Evolutionary conservation across 2,888 invertebrate genomes (phyloP).

Genomic region (Catonia carolina): DNA sequence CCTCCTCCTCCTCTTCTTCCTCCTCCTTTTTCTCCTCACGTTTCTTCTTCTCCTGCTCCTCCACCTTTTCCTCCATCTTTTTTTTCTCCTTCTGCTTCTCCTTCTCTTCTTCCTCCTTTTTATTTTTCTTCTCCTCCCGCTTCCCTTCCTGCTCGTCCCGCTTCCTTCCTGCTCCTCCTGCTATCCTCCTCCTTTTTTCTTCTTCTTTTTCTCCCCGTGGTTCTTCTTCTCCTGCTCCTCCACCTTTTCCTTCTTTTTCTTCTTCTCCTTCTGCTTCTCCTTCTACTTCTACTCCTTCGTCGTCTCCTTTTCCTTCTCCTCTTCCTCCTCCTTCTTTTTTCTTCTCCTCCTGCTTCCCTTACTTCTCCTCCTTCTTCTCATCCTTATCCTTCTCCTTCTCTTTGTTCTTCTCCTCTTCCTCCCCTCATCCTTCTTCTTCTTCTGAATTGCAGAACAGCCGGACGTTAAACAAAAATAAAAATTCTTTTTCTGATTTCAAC

Average conservation of each 20-base stretch:
- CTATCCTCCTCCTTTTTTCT: constrained; percentile 21
- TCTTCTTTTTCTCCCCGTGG: constrained; percentile 14
- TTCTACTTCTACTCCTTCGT: too few species aligned
- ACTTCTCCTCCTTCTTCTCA: background rate
- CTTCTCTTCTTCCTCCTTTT: background rate
- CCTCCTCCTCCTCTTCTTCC: background rate
- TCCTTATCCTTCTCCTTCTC: too few species aligned
- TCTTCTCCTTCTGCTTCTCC: constrained; percentile 8
- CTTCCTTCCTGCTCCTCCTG: too few species aligned
- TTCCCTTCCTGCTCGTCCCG: too few species aligned
- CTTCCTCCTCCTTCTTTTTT: constrained; percentile 14
- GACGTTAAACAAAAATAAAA: too few species aligned
- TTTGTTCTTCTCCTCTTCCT: too few species aligned
- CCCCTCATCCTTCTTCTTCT: too few species aligned
- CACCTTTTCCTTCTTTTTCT: constrained; percentile 17
- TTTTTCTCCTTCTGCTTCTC: constrained; percentile 1
- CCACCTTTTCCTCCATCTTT: background rate
- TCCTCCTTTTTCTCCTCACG: background rate
- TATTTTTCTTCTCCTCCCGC: constrained; percentile 1
- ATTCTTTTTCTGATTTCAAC: too few species aligned
- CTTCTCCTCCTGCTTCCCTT: constrained; percentile 14
- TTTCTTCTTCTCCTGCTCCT: background rate
- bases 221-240: constrained; percentile 12
- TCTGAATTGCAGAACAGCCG: too few species aligned
- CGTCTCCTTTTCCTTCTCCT: background rate